Evolutionary conservation across 2,113 vertebrate genomes (phyloP).

Genomic region (Gambusia affinis): DNA sequence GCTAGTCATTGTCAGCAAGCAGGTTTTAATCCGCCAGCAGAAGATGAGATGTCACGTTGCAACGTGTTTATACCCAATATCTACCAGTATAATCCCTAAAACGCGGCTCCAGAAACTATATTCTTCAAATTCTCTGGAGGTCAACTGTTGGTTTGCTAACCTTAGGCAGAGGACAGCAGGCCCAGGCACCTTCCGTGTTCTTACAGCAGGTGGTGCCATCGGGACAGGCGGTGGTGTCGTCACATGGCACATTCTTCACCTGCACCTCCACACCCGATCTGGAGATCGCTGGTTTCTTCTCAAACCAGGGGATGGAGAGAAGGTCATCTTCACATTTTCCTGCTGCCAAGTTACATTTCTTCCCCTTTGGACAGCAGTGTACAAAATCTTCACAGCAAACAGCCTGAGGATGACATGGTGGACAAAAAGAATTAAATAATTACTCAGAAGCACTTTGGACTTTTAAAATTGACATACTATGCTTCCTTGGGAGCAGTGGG

Average conservation of each 20-base stretch:
- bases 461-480: no score
- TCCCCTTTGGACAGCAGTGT: constrained; percentile 22
- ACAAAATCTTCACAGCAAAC: constrained; percentile 19
- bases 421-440: neutral
- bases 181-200: constrained; percentile 26
- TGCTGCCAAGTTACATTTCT: constrained; percentile 4
- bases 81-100: neutral
- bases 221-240: constrained; percentile 27
- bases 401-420: neutral
- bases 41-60: no score
- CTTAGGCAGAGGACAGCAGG: constrained; percentile 68
- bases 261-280: neutral
- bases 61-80: no score
- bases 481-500: no score
- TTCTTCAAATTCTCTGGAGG: neutral
- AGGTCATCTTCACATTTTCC: neutral
- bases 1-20: no score
- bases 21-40: no score
- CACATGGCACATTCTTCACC: neutral
- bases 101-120: neutral
- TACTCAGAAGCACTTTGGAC: neutral
- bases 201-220: constrained; percentile 69
- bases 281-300: neutral
- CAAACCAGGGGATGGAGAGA: neutral
- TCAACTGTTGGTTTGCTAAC: constrained; percentile 13